Conservation (phyloP, 2,888 invertebrate genomes). For the Eristalis intricaria region DNA sequence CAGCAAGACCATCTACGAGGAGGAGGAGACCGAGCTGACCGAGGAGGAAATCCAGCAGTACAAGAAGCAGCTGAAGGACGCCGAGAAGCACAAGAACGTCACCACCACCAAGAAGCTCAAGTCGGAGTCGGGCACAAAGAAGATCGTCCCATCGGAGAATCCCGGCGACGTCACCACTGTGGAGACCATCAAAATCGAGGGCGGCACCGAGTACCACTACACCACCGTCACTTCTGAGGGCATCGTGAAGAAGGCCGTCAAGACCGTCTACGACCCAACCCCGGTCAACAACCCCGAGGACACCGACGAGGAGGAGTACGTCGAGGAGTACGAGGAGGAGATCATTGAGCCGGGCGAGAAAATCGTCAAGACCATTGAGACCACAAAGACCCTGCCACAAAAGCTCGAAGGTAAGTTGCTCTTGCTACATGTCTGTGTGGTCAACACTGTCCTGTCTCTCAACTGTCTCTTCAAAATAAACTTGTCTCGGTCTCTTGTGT, state of each 20-base stretch:
- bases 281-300: constrained; percentile 77
- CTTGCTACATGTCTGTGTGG: background rate
- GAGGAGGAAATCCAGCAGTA: constrained; percentile 80
- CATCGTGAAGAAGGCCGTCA: constrained; percentile 80
- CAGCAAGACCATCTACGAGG: constrained; percentile 80
- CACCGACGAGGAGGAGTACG: constrained; percentile 79
- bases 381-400: constrained; percentile 77
- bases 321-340: constrained; percentile 81
- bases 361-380: constrained; percentile 79
- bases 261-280: constrained; percentile 80
- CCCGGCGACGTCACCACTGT: constrained; percentile 81
- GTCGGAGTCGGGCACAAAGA: constrained; percentile 80
- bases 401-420: constrained; percentile 78
- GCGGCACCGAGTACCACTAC: constrained; percentile 80
- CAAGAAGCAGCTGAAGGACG: constrained; percentile 80
- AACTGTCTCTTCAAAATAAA: background rate
- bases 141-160: constrained; percentile 80
- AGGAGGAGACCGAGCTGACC: constrained; percentile 79
- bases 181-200: constrained; percentile 80
- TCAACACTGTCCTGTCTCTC: background rate
- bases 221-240: constrained; percentile 80
- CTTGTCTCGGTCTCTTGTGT: background rate
- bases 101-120: constrained; percentile 79
- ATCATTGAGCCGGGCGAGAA: constrained; percentile 81
- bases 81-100: constrained; percentile 80